Conservation (phyloP, 2,888 invertebrate genomes). For the Cerceris rybyensis region DNA sequence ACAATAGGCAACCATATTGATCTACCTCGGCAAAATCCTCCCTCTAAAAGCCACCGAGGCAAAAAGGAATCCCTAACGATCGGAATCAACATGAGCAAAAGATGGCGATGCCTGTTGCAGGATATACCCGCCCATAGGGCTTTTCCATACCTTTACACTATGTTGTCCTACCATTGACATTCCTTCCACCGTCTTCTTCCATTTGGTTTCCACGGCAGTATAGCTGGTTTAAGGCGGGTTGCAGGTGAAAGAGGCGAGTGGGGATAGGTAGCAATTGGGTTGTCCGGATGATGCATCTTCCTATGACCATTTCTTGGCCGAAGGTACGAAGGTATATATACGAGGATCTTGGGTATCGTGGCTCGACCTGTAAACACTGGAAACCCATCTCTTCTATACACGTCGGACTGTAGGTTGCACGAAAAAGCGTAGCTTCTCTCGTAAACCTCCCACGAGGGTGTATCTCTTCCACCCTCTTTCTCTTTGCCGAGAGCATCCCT, state of each 20-base stretch:
- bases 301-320: constrained; percentile 46
- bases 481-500: not conserved
- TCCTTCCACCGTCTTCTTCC: constrained; percentile 8
- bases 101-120: constrained; percentile 61
- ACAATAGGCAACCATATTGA: no score
- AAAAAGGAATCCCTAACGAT: not conserved
- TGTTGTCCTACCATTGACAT: constrained; percentile 27
- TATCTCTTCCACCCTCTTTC: not conserved
- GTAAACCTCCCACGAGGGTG: constrained; percentile 66
- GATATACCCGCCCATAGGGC: constrained; percentile 58
- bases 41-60: no score
- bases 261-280: constrained; percentile 58
- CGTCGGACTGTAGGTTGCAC: constrained; percentile 46
- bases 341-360: constrained; percentile 54
- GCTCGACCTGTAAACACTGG: constrained; percentile 72
- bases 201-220: constrained; percentile 38
- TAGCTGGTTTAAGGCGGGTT: constrained; percentile 54
- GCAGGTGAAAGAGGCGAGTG: constrained; percentile 66
- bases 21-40: no score
- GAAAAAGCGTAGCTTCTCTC: constrained; percentile 66
- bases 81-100: constrained; percentile 31
- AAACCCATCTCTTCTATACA: constrained; percentile 68
- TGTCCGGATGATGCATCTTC: constrained; percentile 49
- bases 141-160: constrained; percentile 59
- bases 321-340: constrained; percentile 26